A percentile compares a stretch with the other conserved stretches of the same genome.
phyloP scores from a whole-genome alignment of 1,140 invertebrate genomes.

The Leguminivora glycinivorella region DNA sequence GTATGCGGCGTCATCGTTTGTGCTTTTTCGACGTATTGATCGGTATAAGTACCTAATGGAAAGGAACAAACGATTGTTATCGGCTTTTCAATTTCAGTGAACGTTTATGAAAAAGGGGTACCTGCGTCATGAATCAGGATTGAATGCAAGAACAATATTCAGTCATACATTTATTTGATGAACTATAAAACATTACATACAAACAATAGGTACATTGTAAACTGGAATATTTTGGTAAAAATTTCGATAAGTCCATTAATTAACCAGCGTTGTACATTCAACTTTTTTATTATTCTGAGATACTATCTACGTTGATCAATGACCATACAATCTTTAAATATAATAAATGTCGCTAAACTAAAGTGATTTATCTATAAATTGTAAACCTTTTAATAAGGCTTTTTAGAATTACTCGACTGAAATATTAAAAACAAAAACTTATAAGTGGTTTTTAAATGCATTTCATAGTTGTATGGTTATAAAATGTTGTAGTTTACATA shows the following conservation, averaged over 20 bases:
- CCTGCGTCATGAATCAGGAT: too few relatives aligned
- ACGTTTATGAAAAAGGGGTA: too few relatives aligned
- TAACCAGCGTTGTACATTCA: not conserved
- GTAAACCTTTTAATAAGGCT: not conserved
- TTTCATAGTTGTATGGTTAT: too few relatives aligned
- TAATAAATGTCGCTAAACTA: not conserved
- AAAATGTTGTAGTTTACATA: too few relatives aligned
- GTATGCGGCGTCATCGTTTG: too few relatives aligned
- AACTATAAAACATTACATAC: constrained; percentile 17
- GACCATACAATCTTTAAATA: constrained; percentile 8
- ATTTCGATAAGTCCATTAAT: constrained; percentile 3
- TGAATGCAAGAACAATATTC: constrained; percentile 5
- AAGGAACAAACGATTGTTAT: too few relatives aligned
- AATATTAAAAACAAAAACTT: not conserved
- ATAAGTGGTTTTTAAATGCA: too few relatives aligned
- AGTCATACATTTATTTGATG: constrained; percentile 18
- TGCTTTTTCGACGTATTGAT: too few relatives aligned
- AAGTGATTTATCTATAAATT: not conserved
- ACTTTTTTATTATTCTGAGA: not conserved
- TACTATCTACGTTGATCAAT: not conserved
- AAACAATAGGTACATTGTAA: constrained; percentile 10
- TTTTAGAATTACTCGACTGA: not conserved
- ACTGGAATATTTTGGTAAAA: constrained; percentile 15
- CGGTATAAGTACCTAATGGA: too few relatives aligned
- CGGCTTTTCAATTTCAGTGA: too few relatives aligned